Base-by-base conservation (phyloP, 2,888 invertebrate species). In the Ectemnius continuus region DNA sequence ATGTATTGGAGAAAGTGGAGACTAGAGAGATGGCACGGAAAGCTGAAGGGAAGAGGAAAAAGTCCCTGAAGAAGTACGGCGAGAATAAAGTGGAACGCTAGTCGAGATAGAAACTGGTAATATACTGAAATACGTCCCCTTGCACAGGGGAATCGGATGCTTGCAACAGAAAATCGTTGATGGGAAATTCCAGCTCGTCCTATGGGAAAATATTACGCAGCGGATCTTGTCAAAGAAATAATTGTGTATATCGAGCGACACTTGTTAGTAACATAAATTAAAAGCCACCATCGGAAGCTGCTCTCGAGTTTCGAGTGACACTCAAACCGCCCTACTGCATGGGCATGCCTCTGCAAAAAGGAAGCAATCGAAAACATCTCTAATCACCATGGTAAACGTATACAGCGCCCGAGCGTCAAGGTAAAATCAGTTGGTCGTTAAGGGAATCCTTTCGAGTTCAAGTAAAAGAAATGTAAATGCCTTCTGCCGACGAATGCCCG, bases 381-480 rank as follows among this genome's bases (percentile, higher is more conserved):
- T 61, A 67, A 59, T 71, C 67, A 20, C 20, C 47, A 58, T 13
- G 45, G 13, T n/a, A 68, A 58, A 59, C 45, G 64, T 61, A 65
- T 58, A 62, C 65, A 58, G 60, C 16, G n/a, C 56, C 20, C 16
- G 36, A 16, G 45, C 61, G 57, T 46, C 67, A 52, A 48, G 20
- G 61, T 60, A 61, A 70, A 74, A 78, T 76, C 60, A 66, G 60
- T 64, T 48, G 62, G 59, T 70, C 60, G 62, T 67, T 64, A 57
- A 76, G 59, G 67, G 61, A 61, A 45, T 52, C 20, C 57, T 52
- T 70, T 74, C 67, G 20, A 11, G 36, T 8, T 36, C 5, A 8
- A 36, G 36, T 36, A 61, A 64, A 67, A 68, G 62, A 71, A 70
- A 78, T 68, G 78, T 68, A 75, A 79, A 79, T 73, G 70, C 67